Base-by-base conservation (phyloP, 2,797 vertebrate genomes). In the Poecilia velifera region DNA sequence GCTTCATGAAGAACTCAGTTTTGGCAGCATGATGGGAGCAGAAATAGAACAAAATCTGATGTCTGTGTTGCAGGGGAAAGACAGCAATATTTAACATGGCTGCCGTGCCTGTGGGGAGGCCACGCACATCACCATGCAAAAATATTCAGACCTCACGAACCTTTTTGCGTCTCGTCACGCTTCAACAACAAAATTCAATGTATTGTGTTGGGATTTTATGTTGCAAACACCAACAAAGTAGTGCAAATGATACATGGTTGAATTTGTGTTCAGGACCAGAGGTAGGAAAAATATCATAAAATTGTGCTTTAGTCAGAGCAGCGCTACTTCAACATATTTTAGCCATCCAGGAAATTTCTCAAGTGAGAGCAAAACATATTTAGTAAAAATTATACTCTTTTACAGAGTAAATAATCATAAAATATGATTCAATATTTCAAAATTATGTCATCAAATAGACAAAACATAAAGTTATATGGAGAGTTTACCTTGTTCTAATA, bases 11-110 rank as follows among this genome's bases (percentile, higher is more conserved):
- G 73, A 86, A 82, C 78, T 82, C n/a, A 12, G n/a, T 78, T 74
- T 74, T 64, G 80, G 79, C 76, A 81, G 68, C 0, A 2, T 7
- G 47, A 81, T 66, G 36, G 66, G 77, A 31, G 31, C 6, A 14
- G 36, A 87, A 87, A 79, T 51, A 75, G 84, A 89, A 87, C 28
- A 16, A 72, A 76, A 76, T 83, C 34, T 73, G 84, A 88, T 77
- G 84, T 77, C 73, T 34, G 72, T 31, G 25, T 45, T 3, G 0
- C 57, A 70, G 39, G 22, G 4, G 25, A 5, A 5, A 13, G 25
- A 12, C 22, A 6, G 39, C 20, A 6, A 10, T 70, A 73, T 72
- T 55, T 86, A 28, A 88, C 74, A 91, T 82, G 88, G 86, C 86
- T 14, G 41, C 62, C 45, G 1, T 14, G 64, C 22, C 20, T 68